Base-by-base conservation (phyloP, 1,140 invertebrate genomes). In the Hycleus cichorii region DNA sequence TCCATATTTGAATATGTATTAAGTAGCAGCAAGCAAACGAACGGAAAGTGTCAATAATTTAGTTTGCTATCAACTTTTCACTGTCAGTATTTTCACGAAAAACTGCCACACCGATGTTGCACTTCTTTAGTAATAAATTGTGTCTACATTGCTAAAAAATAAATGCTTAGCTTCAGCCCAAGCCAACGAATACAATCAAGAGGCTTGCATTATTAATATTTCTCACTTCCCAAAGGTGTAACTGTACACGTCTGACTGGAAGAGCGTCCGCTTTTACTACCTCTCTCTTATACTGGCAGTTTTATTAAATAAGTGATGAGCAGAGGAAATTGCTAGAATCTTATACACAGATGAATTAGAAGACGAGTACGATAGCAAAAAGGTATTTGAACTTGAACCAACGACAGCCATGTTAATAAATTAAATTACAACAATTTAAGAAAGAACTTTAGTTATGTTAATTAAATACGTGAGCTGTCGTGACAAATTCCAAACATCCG, bases 1-100 rank as follows among this genome's bases (percentile, higher is more conserved):
- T 58, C 60, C 60, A 62, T 62, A 62, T 62, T 58, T 62, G 60
- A 62, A 62, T 62, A 62, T 62, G 60, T 58, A 62, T 58, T 18
- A 55, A 58, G 57, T 45, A 53, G 49, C 49, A 57, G 45, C 43
- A 53, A 49, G 55, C 49, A 61, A 61, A 61, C 59, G 59, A 61
- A 54, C 49, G 40, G 60, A 62, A 56, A 62, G 60, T 62, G 51
- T 58, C 56, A 62, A 62, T 62, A 62, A 62, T 62, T 62, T 55
- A 58, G 56, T 62, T 58, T 58, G 48, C 50, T 45, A 38, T n/a
- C 56, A 62, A 58, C 56, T 62, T 62, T 61, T 61, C 55, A 61
- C 59, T 18, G 18, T 58, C 56, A 55, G 45, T 58, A 50, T 62
- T 62, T 62, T 57, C 55, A 57, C 53, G 18, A 62, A 55, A 47